Evolutionary conservation across 2,797 vertebrate species (phyloP), one percentile per base, ranked within the genome.

Genomic region (Neomorphus geoffroyi): DNA sequence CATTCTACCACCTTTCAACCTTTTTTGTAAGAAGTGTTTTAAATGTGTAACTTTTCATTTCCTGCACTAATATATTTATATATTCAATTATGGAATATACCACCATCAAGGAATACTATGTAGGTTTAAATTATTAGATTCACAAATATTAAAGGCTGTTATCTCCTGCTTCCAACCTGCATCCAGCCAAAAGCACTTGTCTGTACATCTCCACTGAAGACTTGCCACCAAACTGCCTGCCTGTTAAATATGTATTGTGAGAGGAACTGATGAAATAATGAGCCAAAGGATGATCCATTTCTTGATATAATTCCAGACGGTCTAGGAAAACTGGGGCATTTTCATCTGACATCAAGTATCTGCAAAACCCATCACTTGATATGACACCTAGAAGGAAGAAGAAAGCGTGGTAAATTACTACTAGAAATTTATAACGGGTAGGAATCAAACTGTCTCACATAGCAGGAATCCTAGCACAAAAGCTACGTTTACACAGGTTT

Each of bases 191-290:
- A 96, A 99, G 98, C 86, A 99, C 99, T 97, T 99, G 99, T 93
- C 98, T 98, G 96, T 99, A 99, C 99, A 99, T 99, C 98, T 99
- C 99, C 85, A 99, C 99, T 0, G 99, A 99, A 28, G 99, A 99
- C 96, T 99, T 99, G 33, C 99, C 99, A 6, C 99, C 99, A 79
- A 99, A 99, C 97, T 99, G 99, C 64, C 99, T 98, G 71, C 99
- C 99, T 6, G 98, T 99, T 96, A 99, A 98, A 97, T 99, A 99
- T 0, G 99, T 99, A 98, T 99, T 99, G 97, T 99, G 99, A 69
- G 99, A 99, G 56, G 99, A 99, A 95, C 99, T 99, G 97, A 99
- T 99, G 94, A 99, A 99, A 97, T 99, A 99, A 96, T 99, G 99
- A 67, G 99, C 99, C 95, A 99, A 97, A 3, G 99, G 97, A 39